Percentiles rank a stretch among this genome's conserved stretches.
These are phyloP conservation scores for Graphium colonna DNA, from an alignment of 2,888 invertebrate genomes.

Conservation along the genomic window DNA sequence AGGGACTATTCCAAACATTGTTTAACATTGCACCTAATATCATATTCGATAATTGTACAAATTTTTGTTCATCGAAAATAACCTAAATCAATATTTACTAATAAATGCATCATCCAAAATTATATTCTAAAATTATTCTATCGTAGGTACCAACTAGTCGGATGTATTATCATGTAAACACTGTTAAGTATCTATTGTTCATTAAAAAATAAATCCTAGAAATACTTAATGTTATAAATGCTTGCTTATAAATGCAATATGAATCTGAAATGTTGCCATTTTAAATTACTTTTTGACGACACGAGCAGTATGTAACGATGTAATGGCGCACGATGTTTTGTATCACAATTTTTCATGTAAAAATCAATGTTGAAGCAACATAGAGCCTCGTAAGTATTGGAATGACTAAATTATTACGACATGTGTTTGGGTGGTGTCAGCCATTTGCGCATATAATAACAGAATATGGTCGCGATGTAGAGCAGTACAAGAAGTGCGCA, in stretches of 20 bases:
- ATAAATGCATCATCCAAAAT: conserved; percentile 48
- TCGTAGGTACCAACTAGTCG: conserved; percentile 15
- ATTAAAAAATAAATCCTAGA: conserved; percentile 5
- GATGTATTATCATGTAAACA: conserved; percentile 9
- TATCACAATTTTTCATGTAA: conserved; percentile 60
- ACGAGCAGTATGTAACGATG: conserved; percentile 44
- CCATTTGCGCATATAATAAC: conserved; percentile 96
- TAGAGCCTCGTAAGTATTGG: conserved; percentile 28
- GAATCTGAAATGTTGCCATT: conserved; percentile 22
- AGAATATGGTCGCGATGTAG: conserved; percentile 94
- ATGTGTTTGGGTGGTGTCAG: conserved; percentile 91
- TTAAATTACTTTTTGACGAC: conserved; percentile 32
- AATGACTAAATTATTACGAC: conserved; percentile 51
- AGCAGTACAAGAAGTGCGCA: conserved; percentile 93
- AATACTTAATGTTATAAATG: conserved; percentile 28
- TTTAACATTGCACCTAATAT: conserved; percentile 41
- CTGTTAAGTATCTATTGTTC: background rate
- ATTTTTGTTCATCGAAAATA: conserved; percentile 40
- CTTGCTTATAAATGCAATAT: conserved; percentile 64
- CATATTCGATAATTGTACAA: conserved; percentile 58
- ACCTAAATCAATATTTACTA: conserved; percentile 35
- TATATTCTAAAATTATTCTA: conserved; percentile 15
- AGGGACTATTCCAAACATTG: conserved; percentile 70
- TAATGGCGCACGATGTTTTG: conserved; percentile 25
- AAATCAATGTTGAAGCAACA: conserved; percentile 29